A percentile compares a stretch with the other conserved stretches of the same genome.
These are phyloP conservation scores for Tetramorium bicarinatum DNA, from an alignment of 2,888 invertebrate species.

Conservation along the genomic window DNA sequence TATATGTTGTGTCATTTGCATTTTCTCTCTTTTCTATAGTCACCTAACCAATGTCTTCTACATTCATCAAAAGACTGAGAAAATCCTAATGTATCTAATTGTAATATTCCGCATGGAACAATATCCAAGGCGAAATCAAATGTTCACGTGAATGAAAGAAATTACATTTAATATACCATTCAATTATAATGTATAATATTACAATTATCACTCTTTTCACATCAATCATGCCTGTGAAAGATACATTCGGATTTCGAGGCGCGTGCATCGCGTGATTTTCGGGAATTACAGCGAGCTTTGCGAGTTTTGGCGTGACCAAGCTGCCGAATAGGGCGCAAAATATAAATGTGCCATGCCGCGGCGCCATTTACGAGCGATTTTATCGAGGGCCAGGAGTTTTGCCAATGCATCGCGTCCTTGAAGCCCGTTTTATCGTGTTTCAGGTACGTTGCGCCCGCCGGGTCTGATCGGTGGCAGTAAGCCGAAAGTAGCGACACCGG, in stretches of 20 bases:
- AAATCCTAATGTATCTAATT: background rate
- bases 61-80: background rate
- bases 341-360: slow-evolving; percentile 48
- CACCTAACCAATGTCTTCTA: background rate
- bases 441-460: slow-evolving; percentile 95
- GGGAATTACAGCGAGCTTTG: slow-evolving; percentile 60
- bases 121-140: background rate
- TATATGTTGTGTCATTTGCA: background rate
- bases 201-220: slow-evolving; percentile 28
- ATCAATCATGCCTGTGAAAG: slow-evolving; percentile 14
- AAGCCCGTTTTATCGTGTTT: slow-evolving; percentile 81
- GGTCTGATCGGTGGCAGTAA: slow-evolving; percentile 98
- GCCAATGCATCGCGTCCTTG: slow-evolving; percentile 68
- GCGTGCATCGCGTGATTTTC: slow-evolving; percentile 70
- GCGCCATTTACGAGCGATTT: slow-evolving; percentile 63
- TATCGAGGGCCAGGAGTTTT: slow-evolving; percentile 52
- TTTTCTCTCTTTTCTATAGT: background rate
- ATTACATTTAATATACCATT: slow-evolving; percentile 21
- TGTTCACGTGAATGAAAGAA: background rate
- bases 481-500: slow-evolving; percentile 98
- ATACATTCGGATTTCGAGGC: slow-evolving; percentile 20
- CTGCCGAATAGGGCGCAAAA: slow-evolving; percentile 28
- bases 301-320: slow-evolving; percentile 34
- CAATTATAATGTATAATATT: slow-evolving; percentile 19
- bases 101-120: too few species aligned